Conservation (phyloP, 2,888 invertebrate species). For the Platycheirus albimanus region DNA sequence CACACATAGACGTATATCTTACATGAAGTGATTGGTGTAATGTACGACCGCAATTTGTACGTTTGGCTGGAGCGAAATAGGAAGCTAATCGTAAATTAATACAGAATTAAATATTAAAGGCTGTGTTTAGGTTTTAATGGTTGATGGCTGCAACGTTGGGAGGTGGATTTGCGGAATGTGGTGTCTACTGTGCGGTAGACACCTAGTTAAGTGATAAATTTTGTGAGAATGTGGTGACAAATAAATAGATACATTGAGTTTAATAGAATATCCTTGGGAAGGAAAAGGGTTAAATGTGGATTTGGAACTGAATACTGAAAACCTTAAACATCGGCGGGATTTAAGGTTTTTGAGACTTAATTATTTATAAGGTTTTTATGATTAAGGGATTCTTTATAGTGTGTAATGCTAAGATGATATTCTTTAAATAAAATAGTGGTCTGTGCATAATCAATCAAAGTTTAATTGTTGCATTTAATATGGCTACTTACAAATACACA, state of each 20-base stretch:
- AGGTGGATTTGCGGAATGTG: neutral
- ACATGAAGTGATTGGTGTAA: conserved; percentile 64
- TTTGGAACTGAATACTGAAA: neutral
- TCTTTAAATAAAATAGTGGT: too few species aligned
- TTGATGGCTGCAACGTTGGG: neutral
- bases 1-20: neutral
- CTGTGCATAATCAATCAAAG: too few species aligned
- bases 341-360: too few species aligned
- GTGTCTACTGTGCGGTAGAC: conserved; percentile 43
- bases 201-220: conserved; percentile 53
- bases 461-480: too few species aligned
- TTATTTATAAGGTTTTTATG: too few species aligned
- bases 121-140: conserved; percentile 51
- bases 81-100: conserved; percentile 74
- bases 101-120: conserved; percentile 70
- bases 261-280: neutral
- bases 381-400: too few species aligned
- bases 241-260: neutral
- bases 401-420: too few species aligned
- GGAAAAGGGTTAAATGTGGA: too few species aligned
- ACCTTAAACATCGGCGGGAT: too few species aligned
- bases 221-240: conserved; percentile 17
- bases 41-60: conserved; percentile 70
- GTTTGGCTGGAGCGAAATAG: conserved; percentile 63
- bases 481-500: too few species aligned